Conservation (phyloP, 2,113 vertebrate species). For the Melanostigma gelatinosum region DNA sequence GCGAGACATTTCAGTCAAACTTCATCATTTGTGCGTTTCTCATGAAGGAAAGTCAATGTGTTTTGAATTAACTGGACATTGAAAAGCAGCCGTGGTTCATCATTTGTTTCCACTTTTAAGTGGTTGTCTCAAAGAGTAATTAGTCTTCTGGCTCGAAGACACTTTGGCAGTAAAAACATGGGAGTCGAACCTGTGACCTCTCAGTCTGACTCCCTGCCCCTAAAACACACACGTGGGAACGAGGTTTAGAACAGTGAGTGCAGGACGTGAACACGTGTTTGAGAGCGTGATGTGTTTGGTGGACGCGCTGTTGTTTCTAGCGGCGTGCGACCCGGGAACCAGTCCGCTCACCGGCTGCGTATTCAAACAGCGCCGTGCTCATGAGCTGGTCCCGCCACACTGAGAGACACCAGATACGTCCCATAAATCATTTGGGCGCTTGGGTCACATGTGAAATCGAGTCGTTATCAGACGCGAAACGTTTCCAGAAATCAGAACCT, state of each 20-base stretch:
- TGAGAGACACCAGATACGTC: constrained; percentile 64
- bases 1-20: constrained; percentile 27
- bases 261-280: constrained; percentile 27
- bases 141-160: constrained; percentile 23
- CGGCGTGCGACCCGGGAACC: constrained; percentile 30
- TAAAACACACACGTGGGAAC: constrained; percentile 38
- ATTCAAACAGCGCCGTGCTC: constrained; percentile 23
- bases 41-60: background rate
- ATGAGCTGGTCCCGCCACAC: constrained; percentile 24
- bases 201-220: constrained; percentile 23
- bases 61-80: background rate
- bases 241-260: constrained; percentile 37
- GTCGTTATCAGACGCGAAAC: constrained; percentile 48
- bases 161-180: constrained; percentile 21
- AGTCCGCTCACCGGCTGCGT: constrained; percentile 17
- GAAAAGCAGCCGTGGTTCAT: constrained; percentile 1
- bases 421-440: constrained; percentile 58
- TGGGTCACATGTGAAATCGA: constrained; percentile 36
- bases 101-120: constrained; percentile 3
- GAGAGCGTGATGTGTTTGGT: constrained; percentile 45
- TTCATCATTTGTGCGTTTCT: constrained; percentile 12
- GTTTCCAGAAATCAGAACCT: constrained; percentile 31
- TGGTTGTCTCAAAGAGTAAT: constrained; percentile 8
- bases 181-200: constrained; percentile 54
- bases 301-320: constrained; percentile 53